A percentile compares a stretch with the other conserved stretches of the same genome.
phyloP scores from a whole-genome alignment of 2,797 vertebrate species.

The Enteromius afrohamiltoni region DNA sequence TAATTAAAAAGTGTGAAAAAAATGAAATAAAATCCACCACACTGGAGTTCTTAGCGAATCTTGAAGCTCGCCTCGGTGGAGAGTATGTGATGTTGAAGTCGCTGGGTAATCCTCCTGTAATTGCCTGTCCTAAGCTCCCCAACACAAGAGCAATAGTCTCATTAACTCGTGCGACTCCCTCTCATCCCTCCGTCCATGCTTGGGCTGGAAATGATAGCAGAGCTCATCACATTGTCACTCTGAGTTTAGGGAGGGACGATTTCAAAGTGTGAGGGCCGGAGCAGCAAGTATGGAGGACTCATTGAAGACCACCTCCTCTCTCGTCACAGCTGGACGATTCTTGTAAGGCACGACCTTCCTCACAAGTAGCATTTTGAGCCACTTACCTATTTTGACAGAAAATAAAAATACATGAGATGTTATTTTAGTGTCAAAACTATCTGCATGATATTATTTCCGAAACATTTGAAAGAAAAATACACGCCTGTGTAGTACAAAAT shows the following conservation, averaged over 20 bases:
- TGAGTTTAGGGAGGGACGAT: conserved; percentile 60
- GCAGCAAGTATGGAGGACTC: conserved; percentile 57
- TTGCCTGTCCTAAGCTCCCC: conserved; percentile 70
- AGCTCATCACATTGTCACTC: conserved; percentile 70
- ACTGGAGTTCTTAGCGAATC: conserved; percentile 57
- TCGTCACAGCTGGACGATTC: conserved; percentile 64
- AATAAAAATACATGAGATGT: conserved; percentile 58
- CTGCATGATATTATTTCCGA: background rate
- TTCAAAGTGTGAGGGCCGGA: conserved; percentile 59
- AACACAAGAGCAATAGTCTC: conserved; percentile 71
- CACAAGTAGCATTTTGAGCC: conserved; percentile 66
- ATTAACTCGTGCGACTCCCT: conserved; percentile 75
- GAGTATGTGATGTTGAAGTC: conserved; percentile 56
- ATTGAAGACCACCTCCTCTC: conserved; percentile 58
- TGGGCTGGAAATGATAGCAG: conserved; percentile 62
- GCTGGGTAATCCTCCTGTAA: conserved; percentile 76
- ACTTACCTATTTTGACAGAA: conserved; percentile 70
- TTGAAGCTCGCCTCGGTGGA: conserved; percentile 49
- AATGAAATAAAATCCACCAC: conserved; percentile 57
- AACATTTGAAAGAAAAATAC: background rate
- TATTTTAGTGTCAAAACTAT: conserved; percentile 31
- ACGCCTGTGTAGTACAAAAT: background rate
- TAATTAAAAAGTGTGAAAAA: conserved; percentile 59
- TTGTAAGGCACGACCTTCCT: conserved; percentile 60
- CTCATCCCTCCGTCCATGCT: conserved; percentile 77